Percentiles rank a stretch among this genome's conserved stretches.
Conservation (phyloP, 2,797 vertebrate genomes). For the Falco naumanni region DNA sequence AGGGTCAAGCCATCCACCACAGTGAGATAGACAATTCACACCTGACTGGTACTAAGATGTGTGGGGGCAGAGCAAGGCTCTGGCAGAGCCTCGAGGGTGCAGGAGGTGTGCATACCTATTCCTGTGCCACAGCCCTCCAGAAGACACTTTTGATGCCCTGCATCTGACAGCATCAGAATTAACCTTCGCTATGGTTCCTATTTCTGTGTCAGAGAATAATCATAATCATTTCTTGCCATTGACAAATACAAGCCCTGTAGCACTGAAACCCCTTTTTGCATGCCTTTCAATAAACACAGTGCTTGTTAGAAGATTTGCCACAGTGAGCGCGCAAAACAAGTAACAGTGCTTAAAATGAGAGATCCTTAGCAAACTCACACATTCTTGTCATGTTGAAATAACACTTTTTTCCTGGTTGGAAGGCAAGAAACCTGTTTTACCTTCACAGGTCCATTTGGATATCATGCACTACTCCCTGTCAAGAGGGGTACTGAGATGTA, state of each 20-base stretch:
- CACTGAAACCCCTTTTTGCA: neutral
- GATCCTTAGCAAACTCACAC: neutral
- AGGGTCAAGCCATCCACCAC: neutral
- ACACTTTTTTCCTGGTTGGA: neutral
- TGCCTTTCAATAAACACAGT: neutral
- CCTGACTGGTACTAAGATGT: neutral
- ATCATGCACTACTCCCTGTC: neutral
- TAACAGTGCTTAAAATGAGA: neutral
- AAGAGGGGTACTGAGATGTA: neutral
- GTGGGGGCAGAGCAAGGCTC: neutral
- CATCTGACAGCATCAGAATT: neutral
- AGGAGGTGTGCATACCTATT: neutral
- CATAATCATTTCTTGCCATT: neutral
- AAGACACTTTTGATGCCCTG: neutral
- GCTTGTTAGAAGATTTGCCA: neutral
- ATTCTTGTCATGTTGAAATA: neutral
- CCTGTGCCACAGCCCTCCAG: neutral
- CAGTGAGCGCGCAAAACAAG: fast-evolving
- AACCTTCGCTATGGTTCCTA: neutral
- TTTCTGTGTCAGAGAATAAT: neutral
- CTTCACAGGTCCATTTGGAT: neutral
- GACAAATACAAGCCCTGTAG: neutral
- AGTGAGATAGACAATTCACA: neutral
- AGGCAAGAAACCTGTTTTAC: neutral
- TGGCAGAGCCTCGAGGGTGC: neutral